These are phyloP conservation scores for Caradrina kadenii DNA, from an alignment of 2,888 invertebrate species.

Conservation along the genomic window DNA sequence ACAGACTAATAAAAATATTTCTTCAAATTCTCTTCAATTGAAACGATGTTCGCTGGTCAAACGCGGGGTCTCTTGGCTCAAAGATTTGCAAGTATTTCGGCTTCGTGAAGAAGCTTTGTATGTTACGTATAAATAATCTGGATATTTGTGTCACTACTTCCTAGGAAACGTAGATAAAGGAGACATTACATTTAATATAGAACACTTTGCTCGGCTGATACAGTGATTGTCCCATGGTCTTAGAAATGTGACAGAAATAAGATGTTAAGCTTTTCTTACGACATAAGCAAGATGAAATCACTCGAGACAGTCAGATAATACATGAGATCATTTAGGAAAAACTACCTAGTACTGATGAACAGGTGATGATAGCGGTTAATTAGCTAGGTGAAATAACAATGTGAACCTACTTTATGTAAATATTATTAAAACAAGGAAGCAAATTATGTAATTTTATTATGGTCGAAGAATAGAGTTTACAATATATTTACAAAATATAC, in stretches of 20 bases:
- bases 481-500: constrained; percentile 16
- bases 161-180: constrained; percentile 13
- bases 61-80: constrained; percentile 42
- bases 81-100: constrained; percentile 56
- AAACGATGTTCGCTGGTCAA: constrained; percentile 63
- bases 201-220: constrained; percentile 22
- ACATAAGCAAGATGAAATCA: constrained; percentile 4
- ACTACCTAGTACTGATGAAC: background rate
- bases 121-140: constrained; percentile 47
- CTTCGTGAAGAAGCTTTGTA: constrained; percentile 30
- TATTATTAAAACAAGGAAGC: constrained; percentile 3
- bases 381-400: background rate
- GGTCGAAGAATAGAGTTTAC: background rate
- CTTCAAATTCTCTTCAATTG: constrained; percentile 66
- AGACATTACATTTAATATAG: constrained; percentile 32
- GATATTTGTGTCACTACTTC: constrained; percentile 47
- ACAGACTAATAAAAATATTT: constrained; percentile 56
- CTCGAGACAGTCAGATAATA: background rate
- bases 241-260: constrained; percentile 24
- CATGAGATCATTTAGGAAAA: background rate
- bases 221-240: constrained; percentile 16
- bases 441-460: background rate
- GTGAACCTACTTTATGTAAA: background rate
- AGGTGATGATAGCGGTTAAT: background rate
- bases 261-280: background rate